These are phyloP conservation scores for Corella eumyota DNA, from an alignment of 23 tunicate species.

Conservation along the genomic window DNA sequence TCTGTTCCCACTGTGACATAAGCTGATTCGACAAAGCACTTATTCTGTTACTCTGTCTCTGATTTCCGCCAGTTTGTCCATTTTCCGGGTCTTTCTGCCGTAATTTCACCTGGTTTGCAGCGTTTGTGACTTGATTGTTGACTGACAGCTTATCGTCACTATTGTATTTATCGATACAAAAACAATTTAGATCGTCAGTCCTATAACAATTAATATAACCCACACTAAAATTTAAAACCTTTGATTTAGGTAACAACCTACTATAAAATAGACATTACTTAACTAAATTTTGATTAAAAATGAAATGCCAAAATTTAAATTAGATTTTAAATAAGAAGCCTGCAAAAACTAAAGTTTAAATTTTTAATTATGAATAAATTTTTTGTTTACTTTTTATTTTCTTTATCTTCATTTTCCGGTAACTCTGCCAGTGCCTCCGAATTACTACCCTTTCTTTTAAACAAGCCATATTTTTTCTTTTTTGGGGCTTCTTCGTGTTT, in stretches of 20 bases:
- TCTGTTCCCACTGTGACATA: conserved; percentile 74
- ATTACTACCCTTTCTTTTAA: conserved; percentile 9
- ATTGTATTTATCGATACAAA: no score
- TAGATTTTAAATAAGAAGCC: no score
- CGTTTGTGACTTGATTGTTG: conserved; percentile 8
- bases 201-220: no score
- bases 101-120: conserved; percentile 19
- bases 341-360: no score
- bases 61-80: conserved; percentile 12
- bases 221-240: no score
- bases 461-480: conserved; percentile 33
- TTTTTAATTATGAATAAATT: no score
- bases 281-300: no score
- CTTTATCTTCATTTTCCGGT: conserved; percentile 14
- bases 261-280: no score
- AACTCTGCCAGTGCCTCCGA: not conserved
- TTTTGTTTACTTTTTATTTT: conserved; percentile 16
- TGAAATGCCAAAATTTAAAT: no score
- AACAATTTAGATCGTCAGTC: no score
- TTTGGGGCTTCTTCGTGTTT: conserved; percentile 11
- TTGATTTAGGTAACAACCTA: no score
- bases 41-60: conserved; percentile 53
- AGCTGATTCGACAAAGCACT: conserved; percentile 71
- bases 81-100: conserved; percentile 10
- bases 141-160: no score